Evolutionary conservation across 2,797 vertebrate genomes (phyloP).

Genomic region (Alfaro cultratus): DNA sequence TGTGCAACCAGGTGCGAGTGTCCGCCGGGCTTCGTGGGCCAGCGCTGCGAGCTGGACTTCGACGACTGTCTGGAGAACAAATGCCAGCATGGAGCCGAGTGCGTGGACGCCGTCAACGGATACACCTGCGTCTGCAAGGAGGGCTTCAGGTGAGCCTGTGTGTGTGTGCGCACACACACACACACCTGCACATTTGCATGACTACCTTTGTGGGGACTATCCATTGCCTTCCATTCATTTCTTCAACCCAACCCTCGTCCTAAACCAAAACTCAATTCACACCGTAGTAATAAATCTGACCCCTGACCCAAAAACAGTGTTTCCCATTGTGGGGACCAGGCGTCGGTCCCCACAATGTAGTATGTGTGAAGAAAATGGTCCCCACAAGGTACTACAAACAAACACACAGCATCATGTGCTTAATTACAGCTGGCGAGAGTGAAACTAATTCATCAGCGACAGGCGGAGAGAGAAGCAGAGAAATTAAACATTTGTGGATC

Average conservation of each 20-base stretch:
- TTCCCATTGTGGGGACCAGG: too few species aligned
- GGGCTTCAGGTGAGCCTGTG: constrained; percentile 88
- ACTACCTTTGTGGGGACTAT: too few species aligned
- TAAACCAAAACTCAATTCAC: too few species aligned
- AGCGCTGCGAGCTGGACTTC: constrained; percentile 88
- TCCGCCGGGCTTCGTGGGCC: constrained; percentile 90
- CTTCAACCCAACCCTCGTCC: too few species aligned
- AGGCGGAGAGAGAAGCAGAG: constrained; percentile 16
- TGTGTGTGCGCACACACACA: not conserved
- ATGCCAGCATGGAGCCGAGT: constrained; percentile 92
- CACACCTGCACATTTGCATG: not conserved
- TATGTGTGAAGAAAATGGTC: too few species aligned
- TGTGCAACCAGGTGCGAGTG: constrained; percentile 87
- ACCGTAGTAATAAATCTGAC: too few species aligned
- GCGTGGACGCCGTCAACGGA: constrained; percentile 90
- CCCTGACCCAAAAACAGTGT: too few species aligned
- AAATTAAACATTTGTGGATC: not conserved
- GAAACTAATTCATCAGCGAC: constrained; percentile 66
- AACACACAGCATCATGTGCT: constrained; percentile 79
- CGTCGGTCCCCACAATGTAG: too few species aligned
- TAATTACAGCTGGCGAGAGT: constrained; percentile 73
- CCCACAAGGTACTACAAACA: too few species aligned
- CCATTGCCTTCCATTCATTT: too few species aligned
- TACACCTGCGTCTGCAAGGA: constrained; percentile 93
- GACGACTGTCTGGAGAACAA: constrained; percentile 91